Percentiles rank a stretch among this genome's conserved stretches.
These are phyloP conservation scores for Phrynocephalus versicolor DNA, from an alignment of 2,113 vertebrate genomes.

Conservation along the genomic window DNA sequence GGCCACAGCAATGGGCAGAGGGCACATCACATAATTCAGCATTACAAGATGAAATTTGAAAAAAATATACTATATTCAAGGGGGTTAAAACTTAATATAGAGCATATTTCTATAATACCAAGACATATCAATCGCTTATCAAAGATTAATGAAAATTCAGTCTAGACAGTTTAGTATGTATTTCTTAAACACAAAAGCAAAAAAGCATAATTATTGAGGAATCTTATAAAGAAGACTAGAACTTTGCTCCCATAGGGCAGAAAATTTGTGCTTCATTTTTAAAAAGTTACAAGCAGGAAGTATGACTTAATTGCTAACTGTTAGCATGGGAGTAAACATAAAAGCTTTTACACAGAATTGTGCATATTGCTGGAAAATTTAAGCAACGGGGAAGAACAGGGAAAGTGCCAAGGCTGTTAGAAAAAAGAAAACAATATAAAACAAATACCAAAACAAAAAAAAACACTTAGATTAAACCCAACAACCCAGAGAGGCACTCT, in stretches of 20 bases:
- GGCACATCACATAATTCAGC: neutral
- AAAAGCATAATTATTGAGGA: neutral
- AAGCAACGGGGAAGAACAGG: conserved; percentile 42
- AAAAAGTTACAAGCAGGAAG: conserved; percentile 29
- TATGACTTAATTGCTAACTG: conserved; percentile 15
- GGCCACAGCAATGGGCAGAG: neutral
- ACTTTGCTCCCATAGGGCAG: neutral
- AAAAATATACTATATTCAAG: neutral
- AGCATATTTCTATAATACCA: neutral
- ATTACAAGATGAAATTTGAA: neutral
- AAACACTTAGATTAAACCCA: neutral
- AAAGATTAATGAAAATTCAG: neutral
- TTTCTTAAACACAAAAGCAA: neutral
- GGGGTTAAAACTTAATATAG: neutral
- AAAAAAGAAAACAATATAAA: conserved; percentile 40
- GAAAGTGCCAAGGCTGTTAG: neutral
- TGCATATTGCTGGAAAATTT: conserved; percentile 16
- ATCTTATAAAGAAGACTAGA: neutral
- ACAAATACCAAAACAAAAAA: neutral
- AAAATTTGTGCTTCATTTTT: neutral
- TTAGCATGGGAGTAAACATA: neutral
- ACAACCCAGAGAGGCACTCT: conserved; percentile 15
- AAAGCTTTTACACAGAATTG: conserved; percentile 40
- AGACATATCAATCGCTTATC: neutral
- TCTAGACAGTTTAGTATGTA: neutral